Conservation (phyloP, 2,113 vertebrate genomes). For the Hemicordylus capensis region DNA sequence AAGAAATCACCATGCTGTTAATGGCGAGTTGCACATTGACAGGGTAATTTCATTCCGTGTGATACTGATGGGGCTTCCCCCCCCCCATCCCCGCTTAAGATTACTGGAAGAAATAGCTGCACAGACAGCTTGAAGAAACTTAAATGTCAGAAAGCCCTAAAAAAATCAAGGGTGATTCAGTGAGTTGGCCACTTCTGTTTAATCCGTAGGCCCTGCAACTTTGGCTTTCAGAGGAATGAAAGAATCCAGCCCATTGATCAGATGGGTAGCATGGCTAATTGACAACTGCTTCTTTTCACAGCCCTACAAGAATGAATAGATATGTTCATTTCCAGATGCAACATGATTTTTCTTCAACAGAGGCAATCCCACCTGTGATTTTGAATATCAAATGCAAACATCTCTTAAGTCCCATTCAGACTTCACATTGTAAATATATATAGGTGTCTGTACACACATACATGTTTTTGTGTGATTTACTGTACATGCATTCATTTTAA, state of each 20-base stretch:
- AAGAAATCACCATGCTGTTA: conserved; percentile 54
- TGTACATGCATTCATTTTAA: no score
- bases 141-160: conserved; percentile 2
- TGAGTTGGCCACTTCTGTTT: conserved; percentile 21
- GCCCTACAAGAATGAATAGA: background rate
- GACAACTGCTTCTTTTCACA: background rate
- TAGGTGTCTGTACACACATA: no score
- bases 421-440: no score
- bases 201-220: background rate
- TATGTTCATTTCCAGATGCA: background rate
- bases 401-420: no score
- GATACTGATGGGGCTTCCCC: conserved; percentile 39
- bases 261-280: conserved; percentile 1
- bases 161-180: conserved; percentile 46
- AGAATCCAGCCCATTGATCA: conserved; percentile 27
- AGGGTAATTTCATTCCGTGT: conserved; percentile 53
- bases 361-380: background rate
- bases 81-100: conserved; percentile 38
- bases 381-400: background rate
- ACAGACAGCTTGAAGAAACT: conserved; percentile 36
- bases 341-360: background rate
- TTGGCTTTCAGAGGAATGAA: background rate
- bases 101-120: conserved; percentile 14
- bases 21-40: conserved; percentile 58
- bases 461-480: no score